Conservation (phyloP, 2,113 vertebrate genomes). For the Meleagris gallopavo region DNA sequence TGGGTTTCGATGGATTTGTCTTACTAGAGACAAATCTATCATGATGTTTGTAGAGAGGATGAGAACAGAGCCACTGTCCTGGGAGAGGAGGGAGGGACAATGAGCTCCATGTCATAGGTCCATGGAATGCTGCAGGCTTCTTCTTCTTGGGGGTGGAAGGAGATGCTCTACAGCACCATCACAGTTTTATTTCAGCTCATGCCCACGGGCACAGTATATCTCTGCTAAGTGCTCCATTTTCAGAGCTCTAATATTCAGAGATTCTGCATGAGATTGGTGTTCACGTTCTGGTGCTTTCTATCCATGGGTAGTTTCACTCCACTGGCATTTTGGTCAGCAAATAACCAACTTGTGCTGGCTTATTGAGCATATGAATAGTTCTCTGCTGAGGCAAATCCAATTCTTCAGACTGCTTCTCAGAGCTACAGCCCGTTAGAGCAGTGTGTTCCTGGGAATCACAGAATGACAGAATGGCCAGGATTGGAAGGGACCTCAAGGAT, state of each 20-base stretch:
- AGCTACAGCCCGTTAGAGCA: neutral
- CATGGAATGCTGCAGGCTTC: accelerated
- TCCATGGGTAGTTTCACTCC: neutral
- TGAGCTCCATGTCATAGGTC: neutral
- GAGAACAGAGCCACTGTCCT: neutral
- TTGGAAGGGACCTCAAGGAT: no score
- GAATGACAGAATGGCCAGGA: no score
- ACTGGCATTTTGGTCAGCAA: neutral
- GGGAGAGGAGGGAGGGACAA: neutral
- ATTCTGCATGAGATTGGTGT: neutral
- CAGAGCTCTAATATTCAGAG: neutral
- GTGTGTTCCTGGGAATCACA: neutral
- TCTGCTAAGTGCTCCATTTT: neutral
- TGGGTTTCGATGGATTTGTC: neutral
- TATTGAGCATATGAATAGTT: neutral
- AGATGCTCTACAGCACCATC: neutral
- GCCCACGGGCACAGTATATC: neutral
- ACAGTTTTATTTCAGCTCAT: neutral
- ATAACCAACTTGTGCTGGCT: neutral
- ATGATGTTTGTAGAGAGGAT: neutral
- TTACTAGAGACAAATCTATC: neutral
- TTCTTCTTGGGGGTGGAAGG: neutral
- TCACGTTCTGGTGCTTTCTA: neutral
- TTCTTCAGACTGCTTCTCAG: neutral
- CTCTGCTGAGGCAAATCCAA: neutral